Base-by-base conservation (phyloP, 1,140 invertebrate species). In the Rhopalosiphum padi region DNA sequence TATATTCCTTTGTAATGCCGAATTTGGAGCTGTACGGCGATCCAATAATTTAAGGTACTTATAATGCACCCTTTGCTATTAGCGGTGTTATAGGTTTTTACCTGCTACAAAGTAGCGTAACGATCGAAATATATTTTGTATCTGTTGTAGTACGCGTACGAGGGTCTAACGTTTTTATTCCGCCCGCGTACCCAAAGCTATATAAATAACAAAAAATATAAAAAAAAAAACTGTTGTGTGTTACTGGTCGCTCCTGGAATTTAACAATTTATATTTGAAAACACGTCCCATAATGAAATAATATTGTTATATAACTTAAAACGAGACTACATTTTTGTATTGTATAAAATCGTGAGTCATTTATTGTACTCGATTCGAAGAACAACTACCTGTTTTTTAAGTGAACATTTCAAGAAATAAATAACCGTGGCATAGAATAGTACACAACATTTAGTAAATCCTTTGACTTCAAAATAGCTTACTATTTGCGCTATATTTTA, bases 31-130 rank as follows among this genome's bases (percentile, higher is more conserved):
- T 77, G 60, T n/a, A n/a, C 30, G n/a, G 60, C 60, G n/a, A 77
- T 77, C 60, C 60, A 77, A 77, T 77, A 77, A 77, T 77, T 77
- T 77, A 77, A 77, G 60, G 60, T 21, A n/a, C 60, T 77, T 77
- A 77, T 77, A 77, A 77, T 77, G 30, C 15, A n/a, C 60, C 60
- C 30, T 77, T n/a, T 77, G 60, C 60, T 77, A 77, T 77, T 77
- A 77, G 11, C 30, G 15, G 60, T 15, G 2, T 77, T 35, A 77
- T 77, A 77, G 60, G 60, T 77, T 77, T 77, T 77, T 77, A 77
- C 60, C 60, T 77, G 60, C 60, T 77, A n/a, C 30, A 77, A 77
- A 77, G 60, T 77, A 1, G 60, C 5, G 3, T 18, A 6, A 18
- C 30, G 60, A n/a, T 77, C n/a, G 60, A n/a, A n/a, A n/a, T 51